Evolutionary conservation across 2,113 vertebrate genomes (phyloP), one percentile per base, ranked within the genome.

Genomic region (Ciconia boyciana): DNA sequence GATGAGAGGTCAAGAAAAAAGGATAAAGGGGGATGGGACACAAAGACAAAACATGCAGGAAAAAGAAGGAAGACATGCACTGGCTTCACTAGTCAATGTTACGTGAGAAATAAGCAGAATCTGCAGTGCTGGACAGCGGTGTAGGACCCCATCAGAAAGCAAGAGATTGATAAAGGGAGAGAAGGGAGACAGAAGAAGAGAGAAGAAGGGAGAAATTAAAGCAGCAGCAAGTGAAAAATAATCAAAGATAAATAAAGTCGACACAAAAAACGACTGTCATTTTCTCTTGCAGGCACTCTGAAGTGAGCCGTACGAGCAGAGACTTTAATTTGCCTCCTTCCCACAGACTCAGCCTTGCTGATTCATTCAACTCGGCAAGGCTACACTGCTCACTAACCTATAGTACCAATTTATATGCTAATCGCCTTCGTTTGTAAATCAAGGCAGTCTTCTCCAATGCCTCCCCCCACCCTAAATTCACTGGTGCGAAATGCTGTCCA

Each of bases 381-480:
- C 91, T 85, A 80, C 20, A 3, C 79, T 44, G 90, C 89, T 95
- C 48, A 12, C 79, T 65, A 95, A 88, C 74, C 91, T 72, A 26
- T 39, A 39, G 70, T 17, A 83, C 77, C 97, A 97, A 97, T 97
- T 97, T 97, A 97, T 96, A 97, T 97, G 97, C 75, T 97, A 97
- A 97, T 97, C 3, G 4, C 2, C 66, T 85, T 51, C 20, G 10
- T 91, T 81, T 94, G 89, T 94, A 94, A 97, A 97, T 96, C 97
- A 91, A 87, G 92, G 87, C 89, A 83, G 85, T 21, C 58, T 80
- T 49, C 36, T 25, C 69, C 87, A 43, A 4, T 4, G 51, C 74
- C 16, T 87, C 24, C 31, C 66, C 49, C 34, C 69, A 13, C 11
- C 72, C 70, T 26, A 66, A 62, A 94, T 57, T 28, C 79, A 36